Base-by-base conservation (phyloP, 2,888 invertebrate genomes). In the Dryobotodes eremita region DNA sequence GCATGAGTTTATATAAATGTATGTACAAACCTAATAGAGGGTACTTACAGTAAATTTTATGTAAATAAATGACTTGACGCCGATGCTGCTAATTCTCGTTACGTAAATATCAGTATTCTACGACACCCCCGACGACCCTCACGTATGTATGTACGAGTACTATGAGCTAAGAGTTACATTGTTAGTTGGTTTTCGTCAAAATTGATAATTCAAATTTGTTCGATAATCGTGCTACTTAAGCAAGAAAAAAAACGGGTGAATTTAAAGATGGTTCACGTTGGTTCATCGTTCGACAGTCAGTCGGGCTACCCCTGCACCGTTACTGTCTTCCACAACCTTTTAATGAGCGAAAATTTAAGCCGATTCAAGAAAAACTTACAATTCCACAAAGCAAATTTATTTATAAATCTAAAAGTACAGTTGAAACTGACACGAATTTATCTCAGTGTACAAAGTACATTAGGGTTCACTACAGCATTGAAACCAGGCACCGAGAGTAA, bases 401-500 rank as follows among this genome's bases (percentile, higher is more conserved):
- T 36, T 26, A 26, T 31, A 61, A 31, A 55, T 64, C 36, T n/a
- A 50, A 79, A 80, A 53, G 48, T 50, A 66, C 53, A 26, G 31
- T 36, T 68, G 23, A 80, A 75, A n/a, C n/a, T 20, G 23, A 55
- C 55, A 50, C 69, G 42, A 68, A 26, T 59, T 66, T 74, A 84
- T 70, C 59, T 75, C 61, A 15, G 55, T 23, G 23, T 57, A 71
- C 68, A 73, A 71, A 59, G 26, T 61, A 53, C 17, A 77, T 72
- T 65, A 26, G 71, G 36, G 64, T 77, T 74, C 71, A 77, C 84
- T 70, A 83, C 55, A 71, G 84, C 66, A 72, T 65, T 69, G 71
- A 72, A 75, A 72, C 65, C 65, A 75, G 68, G n/a, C 68, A 75
- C 80, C 71, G 68, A 48, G 26, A 69, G 36, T 78, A 84, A 85